Conservation (phyloP, 1,140 invertebrate genomes). For the Drosophila micromelanica region DNA sequence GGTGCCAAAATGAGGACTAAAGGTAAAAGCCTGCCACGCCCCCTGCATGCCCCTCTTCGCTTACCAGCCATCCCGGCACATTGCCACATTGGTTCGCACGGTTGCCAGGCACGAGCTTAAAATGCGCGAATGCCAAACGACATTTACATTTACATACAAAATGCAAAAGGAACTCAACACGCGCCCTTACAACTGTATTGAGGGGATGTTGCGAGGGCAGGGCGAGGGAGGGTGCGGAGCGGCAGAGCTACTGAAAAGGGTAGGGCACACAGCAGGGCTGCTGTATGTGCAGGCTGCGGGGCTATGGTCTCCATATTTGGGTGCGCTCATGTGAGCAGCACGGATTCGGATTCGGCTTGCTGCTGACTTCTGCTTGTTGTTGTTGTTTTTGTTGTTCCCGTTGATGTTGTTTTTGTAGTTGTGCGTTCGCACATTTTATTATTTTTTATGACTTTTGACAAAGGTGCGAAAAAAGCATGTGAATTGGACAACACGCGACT, state of each 20-base stretch:
- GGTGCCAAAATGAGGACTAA: constrained; percentile 78
- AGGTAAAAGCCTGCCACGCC: constrained; percentile 36
- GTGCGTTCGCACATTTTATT: constrained; percentile 75
- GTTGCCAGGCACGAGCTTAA: constrained; percentile 49
- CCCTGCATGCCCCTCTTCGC: not conserved
- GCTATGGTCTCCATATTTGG: constrained; percentile 59
- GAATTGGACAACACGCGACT: constrained; percentile 28
- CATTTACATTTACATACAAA: constrained; percentile 66
- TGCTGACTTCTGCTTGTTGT: constrained; percentile 12
- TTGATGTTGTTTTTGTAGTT: constrained; percentile 38
- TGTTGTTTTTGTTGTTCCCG: not conserved
- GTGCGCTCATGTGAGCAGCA: constrained; percentile 75
- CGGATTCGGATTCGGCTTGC: constrained; percentile 40
- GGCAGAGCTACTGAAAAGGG: constrained; percentile 38
- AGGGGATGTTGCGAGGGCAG: not conserved
- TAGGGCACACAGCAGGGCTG: constrained; percentile 4
- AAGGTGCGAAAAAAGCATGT: constrained; percentile 61
- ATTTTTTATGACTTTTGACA: constrained; percentile 76
- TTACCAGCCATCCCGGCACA: not conserved
- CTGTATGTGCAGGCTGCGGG: constrained; percentile 2
- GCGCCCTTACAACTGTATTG: constrained; percentile 32
- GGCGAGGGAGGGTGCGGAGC: not conserved
- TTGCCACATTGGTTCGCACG: constrained; percentile 1
- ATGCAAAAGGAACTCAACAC: constrained; percentile 46
- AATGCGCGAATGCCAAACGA: constrained; percentile 63